Evolutionary conservation across 1,140 invertebrate genomes (phyloP).

Genomic region (Brevipalpus yothersi): DNA sequence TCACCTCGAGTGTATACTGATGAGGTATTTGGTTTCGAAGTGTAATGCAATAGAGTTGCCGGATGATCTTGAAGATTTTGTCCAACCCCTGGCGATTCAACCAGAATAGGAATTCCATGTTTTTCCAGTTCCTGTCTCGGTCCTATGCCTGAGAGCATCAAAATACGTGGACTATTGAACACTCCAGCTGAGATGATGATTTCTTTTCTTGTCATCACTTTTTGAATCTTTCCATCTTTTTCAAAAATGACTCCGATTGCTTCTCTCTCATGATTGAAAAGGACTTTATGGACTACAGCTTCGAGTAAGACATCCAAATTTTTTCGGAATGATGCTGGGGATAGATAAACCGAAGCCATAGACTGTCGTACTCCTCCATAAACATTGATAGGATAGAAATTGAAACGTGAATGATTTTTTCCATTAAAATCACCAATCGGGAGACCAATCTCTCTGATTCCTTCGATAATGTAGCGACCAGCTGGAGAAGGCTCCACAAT

Average conservation of each 20-base stretch:
- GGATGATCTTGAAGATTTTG: slow-evolving; percentile 22
- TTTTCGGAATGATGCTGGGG: not conserved
- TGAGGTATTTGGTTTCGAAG: no score
- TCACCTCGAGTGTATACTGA: no score
- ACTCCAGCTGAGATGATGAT: slow-evolving; percentile 61
- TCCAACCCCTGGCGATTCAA: slow-evolving; percentile 20
- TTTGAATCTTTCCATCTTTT: not conserved
- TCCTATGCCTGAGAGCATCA: slow-evolving; percentile 74
- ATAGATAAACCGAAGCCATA: not conserved
- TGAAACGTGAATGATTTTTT: not conserved
- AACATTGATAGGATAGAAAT: not conserved
- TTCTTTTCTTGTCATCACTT: slow-evolving; percentile 50
- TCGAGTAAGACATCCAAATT: not conserved
- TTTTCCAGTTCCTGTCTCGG: slow-evolving; percentile 20
- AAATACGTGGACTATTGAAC: slow-evolving; percentile 61
- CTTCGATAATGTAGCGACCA: not conserved
- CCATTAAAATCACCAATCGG: not conserved
- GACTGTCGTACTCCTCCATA: not conserved
- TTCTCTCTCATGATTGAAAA: not conserved
- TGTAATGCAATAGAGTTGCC: no score
- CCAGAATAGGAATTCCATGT: slow-evolving; percentile 17
- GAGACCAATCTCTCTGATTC: not conserved
- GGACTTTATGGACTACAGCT: not conserved
- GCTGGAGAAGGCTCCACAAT: not conserved
- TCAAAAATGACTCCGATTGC: not conserved